Percentiles rank a stretch among this genome's conserved stretches.
Conservation (phyloP, 2,888 invertebrate genomes). For the Ypsolopha scabrella region DNA sequence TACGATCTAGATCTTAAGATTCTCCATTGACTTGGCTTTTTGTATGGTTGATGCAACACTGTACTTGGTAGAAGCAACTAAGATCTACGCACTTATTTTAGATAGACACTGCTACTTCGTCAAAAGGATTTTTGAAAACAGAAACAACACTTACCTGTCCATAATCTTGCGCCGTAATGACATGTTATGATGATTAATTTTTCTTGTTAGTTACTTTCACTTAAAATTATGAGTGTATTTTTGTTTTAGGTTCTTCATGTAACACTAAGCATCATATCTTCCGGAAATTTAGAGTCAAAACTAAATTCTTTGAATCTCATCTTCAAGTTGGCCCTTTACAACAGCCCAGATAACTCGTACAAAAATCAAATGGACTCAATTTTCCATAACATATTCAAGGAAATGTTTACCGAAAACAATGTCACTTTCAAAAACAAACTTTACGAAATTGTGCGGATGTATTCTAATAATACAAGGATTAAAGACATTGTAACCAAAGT, state of each 20-base stretch:
- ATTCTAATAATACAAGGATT: slow-evolving; percentile 16
- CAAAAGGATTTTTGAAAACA: no score
- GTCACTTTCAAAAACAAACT: slow-evolving; percentile 21
- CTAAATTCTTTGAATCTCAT: slow-evolving; percentile 28
- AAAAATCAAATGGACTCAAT: slow-evolving; percentile 17
- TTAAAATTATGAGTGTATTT: neutral
- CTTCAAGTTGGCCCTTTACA: slow-evolving; percentile 26
- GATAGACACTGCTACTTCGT: no score
- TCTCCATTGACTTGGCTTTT: no score
- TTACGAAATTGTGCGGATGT: slow-evolving; percentile 16
- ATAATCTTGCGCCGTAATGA: no score
- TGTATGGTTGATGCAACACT: no score
- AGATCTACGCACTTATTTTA: no score
- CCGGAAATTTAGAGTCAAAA: slow-evolving; percentile 33
- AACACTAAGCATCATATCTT: slow-evolving; percentile 25
- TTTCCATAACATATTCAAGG: slow-evolving; percentile 20
- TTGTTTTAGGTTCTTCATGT: slow-evolving; percentile 32
- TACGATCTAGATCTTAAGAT: no score
- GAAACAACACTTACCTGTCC: no score
- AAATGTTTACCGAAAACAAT: slow-evolving; percentile 21
- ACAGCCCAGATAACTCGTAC: slow-evolving; percentile 5
- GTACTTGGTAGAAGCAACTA: no score
- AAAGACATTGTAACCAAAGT: slow-evolving; percentile 19
- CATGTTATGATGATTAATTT: no score
- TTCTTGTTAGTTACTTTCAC: no score